These are phyloP conservation scores for Noctua janthe DNA, from an alignment of 2,888 invertebrate species.

Conservation along the genomic window DNA sequence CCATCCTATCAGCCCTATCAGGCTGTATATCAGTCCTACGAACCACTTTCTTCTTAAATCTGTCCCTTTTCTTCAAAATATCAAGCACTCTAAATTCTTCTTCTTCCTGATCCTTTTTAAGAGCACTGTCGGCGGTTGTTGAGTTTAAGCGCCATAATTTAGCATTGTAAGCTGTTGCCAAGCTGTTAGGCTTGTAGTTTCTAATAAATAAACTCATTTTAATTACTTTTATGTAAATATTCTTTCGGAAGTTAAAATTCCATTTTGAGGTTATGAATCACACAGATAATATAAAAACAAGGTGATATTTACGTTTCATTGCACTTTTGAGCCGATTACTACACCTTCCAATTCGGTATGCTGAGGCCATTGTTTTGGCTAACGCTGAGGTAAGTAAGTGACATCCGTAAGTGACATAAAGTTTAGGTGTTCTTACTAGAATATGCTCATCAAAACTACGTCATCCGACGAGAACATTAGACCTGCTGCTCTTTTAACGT, in stretches of 20 bases:
- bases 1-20: conserved; percentile 86
- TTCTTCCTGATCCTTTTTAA: conserved; percentile 78
- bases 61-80: conserved; percentile 84
- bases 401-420: background rate
- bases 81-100: conserved; percentile 90
- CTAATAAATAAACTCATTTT: conserved; percentile 86
- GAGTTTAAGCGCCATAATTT: conserved; percentile 85
- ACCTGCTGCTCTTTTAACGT: background rate
- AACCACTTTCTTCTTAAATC: conserved; percentile 72
- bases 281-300: conserved; percentile 45
- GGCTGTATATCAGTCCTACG: conserved; percentile 82
- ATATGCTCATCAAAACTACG: background rate
- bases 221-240: conserved; percentile 47
- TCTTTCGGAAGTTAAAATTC: conserved; percentile 37
- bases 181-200: conserved; percentile 75
- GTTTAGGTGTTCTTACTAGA: background rate
- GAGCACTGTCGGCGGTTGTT: conserved; percentile 76
- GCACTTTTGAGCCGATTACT: background rate
- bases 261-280: conserved; percentile 74
- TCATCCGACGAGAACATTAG: background rate
- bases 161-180: conserved; percentile 73
- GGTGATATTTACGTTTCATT: conserved; percentile 30
- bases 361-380: background rate
- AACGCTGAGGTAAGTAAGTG: background rate
- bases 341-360: background rate